Base-by-base conservation (phyloP, 2,888 invertebrate genomes). In the Noctua janthina region DNA sequence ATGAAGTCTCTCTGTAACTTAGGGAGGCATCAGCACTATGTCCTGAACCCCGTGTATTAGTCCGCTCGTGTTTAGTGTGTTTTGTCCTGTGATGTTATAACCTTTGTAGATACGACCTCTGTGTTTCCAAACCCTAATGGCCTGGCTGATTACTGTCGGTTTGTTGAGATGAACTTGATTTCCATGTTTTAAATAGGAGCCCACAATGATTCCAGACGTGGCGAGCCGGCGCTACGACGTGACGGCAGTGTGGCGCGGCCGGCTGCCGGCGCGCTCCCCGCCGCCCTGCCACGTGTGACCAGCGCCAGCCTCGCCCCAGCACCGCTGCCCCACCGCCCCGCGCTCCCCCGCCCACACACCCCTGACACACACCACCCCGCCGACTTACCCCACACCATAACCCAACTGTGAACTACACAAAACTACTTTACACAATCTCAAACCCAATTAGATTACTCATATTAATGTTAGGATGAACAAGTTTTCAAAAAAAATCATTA, bases 231-330 rank as follows among this genome's bases (percentile, higher is more conserved):
- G 93, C 90, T 91, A 91, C 80, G 87, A 87, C 89, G 93, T 89
- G 89, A 91, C 87, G 88, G 91, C 92, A 78, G 94, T 94, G 90
- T 95, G 96, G 95, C 95, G 95, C 86, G 95, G 95, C 85, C 94
- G 95, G 81, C 90, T 95, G 90, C 93, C 95, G 87, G 94, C 94
- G 91, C 95, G 95, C 91, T 94, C 94, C 89, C 96, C 95, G 90
- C 96, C 95, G 78, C 94, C 95, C 87, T 94, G 95, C 94, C 94
- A 94, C 93, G 95, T 96, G 92, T 94, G 92, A 95, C 91, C 88
- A 87, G 87, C 91, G 85, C 86, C 90, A 74, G 78, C 69, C 71
- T 73, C 67, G 68, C 68, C 64, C 35, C 35, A 46, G 68, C 75
- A 81, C 78, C 78, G 78, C 81, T 83, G 83, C 88, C 84, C 79